Evolutionary conservation across 2,888 invertebrate genomes (phyloP), one percentile per base, ranked within the genome.

Genomic region (Ochlodes sylvanus): DNA sequence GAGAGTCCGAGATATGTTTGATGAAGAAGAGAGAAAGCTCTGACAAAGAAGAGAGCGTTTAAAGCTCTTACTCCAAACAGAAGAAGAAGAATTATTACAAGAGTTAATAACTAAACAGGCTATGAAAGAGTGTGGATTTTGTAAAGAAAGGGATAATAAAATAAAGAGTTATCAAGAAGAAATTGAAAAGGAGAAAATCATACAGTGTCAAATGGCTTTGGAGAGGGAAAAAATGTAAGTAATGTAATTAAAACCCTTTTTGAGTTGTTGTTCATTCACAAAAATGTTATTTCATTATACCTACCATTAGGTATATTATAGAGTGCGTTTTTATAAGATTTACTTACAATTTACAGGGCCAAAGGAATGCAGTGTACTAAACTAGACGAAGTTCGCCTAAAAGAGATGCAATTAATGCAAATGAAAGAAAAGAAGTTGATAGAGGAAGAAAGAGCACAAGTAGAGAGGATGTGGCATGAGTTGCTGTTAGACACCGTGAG

Each of bases 221-320:
- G 90, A 91, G 72, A 87, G 88, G 57, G 89, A 92, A 63, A 89
- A 89, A 80, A 87, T 92, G 92, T 92, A 71, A 84, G 87, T 77
- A 17, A 19, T 15, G 15, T 15, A 38, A 38, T 5, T 27, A 38
- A 38, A 27, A 27, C 27, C n/a, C n/a, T n/a, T n/a, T n/a, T n/a
- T 27, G 27, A 27, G 2, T 27, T 27, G 27, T 27, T 27, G 27
- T 27, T 27, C 5, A 5, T 27, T 5, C n/a, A n/a, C 12, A 38
- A 38, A 38, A 12, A 10, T 38, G 3, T 38, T 10, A 12, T 9
- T 38, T 38, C 12, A 9, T 2, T 38, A 3, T 9, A 38, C 12
- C 12, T 38, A 1, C 10, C 38, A 4, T 38, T 12, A 38, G 38
- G 10, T 38, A 12, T 12, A 12, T 38, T 12, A 12, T 10, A 38